Percentiles rank a stretch among this genome's conserved stretches.
Evolutionary conservation across 2,797 vertebrate genomes (phyloP).

Genomic region (Galago senegalensis): DNA sequence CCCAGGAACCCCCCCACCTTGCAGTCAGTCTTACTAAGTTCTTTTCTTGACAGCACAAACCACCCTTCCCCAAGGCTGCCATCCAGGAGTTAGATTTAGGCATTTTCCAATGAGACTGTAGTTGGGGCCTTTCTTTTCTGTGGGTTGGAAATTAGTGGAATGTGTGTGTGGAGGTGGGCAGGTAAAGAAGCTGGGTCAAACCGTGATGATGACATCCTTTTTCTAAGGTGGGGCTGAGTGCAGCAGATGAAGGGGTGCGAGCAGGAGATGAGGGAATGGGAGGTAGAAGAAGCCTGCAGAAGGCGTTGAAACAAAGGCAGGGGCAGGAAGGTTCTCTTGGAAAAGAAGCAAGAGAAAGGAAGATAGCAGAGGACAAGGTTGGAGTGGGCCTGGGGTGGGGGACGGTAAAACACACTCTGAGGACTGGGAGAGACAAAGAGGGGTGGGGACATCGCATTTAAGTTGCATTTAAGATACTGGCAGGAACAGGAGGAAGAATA

Average conservation of each 20-base stretch:
- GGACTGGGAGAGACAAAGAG: background rate
- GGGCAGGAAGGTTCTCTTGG: background rate
- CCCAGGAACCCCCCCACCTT: background rate
- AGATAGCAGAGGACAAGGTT: background rate
- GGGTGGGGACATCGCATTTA: accelerated
- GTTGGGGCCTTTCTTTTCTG: background rate
- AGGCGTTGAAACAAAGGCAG: background rate
- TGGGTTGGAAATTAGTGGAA: background rate
- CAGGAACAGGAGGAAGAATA: background rate
- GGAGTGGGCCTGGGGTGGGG: background rate
- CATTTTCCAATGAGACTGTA: background rate
- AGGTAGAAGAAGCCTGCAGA: background rate
- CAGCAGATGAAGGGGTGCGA: no score
- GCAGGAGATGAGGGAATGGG: background rate
- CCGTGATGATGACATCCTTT: background rate
- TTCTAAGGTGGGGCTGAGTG: background rate
- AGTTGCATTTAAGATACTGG: background rate
- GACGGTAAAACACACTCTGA: accelerated
- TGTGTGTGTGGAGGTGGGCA: background rate
- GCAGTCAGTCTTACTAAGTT: background rate
- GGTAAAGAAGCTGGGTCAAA: background rate
- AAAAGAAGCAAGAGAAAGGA: background rate
- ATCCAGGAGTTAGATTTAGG: background rate
- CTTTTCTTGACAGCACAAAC: background rate
- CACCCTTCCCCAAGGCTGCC: background rate